Evolutionary conservation across 2,888 invertebrate genomes (phyloP).

Genomic region (Pseudanteris insignis): DNA sequence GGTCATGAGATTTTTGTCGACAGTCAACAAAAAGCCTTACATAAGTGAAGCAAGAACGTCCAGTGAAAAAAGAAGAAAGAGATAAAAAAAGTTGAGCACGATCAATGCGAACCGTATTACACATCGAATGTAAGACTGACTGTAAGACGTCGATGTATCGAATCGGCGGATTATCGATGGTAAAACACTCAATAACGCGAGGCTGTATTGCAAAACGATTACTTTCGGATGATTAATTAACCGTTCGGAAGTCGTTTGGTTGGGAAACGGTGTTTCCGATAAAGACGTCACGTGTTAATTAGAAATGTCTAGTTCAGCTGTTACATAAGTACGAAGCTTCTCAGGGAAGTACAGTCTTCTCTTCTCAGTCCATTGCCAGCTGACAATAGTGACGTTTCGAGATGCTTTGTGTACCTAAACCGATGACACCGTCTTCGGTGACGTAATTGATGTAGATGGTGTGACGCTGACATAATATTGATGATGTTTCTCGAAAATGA

Average conservation of each 20-base stretch:
- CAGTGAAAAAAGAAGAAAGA: no score
- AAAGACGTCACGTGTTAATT: conserved; percentile 38
- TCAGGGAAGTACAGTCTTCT: conserved; percentile 30
- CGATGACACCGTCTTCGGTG: conserved; percentile 31
- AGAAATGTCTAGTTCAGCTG: conserved; percentile 40
- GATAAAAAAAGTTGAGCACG: no score
- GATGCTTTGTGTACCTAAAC: conserved; percentile 39
- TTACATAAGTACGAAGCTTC: conserved; percentile 35
- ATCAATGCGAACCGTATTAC: no score
- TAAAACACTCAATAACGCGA: neutral
- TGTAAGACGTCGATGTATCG: neutral
- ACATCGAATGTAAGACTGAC: no score
- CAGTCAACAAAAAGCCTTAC: no score
- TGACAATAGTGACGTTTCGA: conserved; percentile 32
- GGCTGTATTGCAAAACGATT: conserved; percentile 3
- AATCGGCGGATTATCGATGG: neutral
- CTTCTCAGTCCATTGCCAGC: conserved; percentile 21
- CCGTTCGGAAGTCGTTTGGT: conserved; percentile 18
- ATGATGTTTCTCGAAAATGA: conserved; percentile 34
- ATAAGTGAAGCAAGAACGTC: no score
- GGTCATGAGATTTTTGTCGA: no score
- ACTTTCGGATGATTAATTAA: conserved; percentile 23
- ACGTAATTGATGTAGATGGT: conserved; percentile 40
- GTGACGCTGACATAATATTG: conserved; percentile 36
- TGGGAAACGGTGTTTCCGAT: conserved; percentile 20